Evolutionary conservation across 2,113 vertebrate species (phyloP), one percentile per base, ranked within the genome.

Genomic region (Pampusana beccarii): DNA sequence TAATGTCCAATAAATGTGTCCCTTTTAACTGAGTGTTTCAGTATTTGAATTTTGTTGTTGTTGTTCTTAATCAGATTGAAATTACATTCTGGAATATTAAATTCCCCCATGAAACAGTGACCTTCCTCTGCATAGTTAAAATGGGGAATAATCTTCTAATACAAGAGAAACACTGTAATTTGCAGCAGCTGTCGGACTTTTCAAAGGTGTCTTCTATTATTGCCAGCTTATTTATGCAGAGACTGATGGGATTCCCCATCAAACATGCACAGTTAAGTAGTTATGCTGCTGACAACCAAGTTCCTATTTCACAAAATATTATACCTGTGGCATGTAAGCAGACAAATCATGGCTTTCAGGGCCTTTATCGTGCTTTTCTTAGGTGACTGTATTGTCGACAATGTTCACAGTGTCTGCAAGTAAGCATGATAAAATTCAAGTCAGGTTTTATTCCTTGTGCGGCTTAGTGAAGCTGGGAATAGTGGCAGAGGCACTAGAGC

Each of bases 1-100:
- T 79, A 44, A 61, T 3, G 3, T 60, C 53, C 34, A 71, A 64
- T 71, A 93, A 92, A 87, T 50, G 16, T 29, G 13, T 72, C 70
- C 33, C n/a, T 84, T 94, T 75, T 40, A 90, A 91, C n/a, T 64
- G 24, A 91, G 16, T 29, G 67, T 93, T 81, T 93, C 44, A 67
- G 31, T 54, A 60, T 67, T 79, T 80, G 79, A 82, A 74, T 88
- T 88, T 90, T 64, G n/a, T 74, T 90, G 53, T 48, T 72, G 28
- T 75, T 74, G 21, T 72, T 90, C 42, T 79, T 91, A 82, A 85
- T 82, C 87, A 93, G 54, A 78, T 46, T 88, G 74, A 94, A 96
- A 94, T 70, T 90, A 88, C 66, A 73, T 80, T 94, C 91, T 80
- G 23, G 71, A 86, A 57, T 91, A 88, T 79, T 89, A 88, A 66